Conservation (phyloP, 35 echinoderm and acorn worm species). For the Heliocidaris tuberculata region DNA sequence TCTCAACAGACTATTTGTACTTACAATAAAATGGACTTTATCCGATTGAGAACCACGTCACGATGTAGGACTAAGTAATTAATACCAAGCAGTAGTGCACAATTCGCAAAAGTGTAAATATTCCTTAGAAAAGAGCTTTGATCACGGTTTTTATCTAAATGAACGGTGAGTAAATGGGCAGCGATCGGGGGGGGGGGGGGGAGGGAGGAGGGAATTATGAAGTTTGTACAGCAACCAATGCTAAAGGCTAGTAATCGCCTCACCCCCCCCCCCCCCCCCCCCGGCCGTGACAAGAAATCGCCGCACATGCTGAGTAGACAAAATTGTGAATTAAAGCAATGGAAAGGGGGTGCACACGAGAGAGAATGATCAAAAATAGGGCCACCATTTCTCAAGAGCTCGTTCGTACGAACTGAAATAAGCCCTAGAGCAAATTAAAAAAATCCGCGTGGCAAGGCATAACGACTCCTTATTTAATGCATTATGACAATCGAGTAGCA, state of each 20-base stretch:
- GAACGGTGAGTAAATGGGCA: background rate
- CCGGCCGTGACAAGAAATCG: no score
- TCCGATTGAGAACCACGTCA: background rate
- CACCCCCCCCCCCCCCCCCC: no score
- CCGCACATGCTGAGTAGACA: background rate
- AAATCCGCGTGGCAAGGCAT: background rate
- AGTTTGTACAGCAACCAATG: no score
- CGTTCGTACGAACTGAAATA: background rate
- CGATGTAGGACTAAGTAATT: background rate
- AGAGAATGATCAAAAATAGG: background rate
- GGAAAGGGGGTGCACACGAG: background rate
- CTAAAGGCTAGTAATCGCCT: no score
- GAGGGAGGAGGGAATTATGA: no score
- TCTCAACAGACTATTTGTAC: background rate
- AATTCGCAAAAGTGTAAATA: background rate
- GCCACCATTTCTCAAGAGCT: background rate
- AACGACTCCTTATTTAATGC: slow-evolving; percentile 3
- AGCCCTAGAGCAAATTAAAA: background rate
- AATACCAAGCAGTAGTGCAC: background rate
- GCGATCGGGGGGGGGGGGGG: no score
- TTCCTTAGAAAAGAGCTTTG: background rate
- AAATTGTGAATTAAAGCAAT: background rate
- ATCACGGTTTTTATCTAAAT: background rate
- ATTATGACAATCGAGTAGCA: background rate
- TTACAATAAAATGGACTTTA: background rate